Evolutionary conservation across 2,797 vertebrate genomes (phyloP).

Genomic region (Rhinella marina): DNA sequence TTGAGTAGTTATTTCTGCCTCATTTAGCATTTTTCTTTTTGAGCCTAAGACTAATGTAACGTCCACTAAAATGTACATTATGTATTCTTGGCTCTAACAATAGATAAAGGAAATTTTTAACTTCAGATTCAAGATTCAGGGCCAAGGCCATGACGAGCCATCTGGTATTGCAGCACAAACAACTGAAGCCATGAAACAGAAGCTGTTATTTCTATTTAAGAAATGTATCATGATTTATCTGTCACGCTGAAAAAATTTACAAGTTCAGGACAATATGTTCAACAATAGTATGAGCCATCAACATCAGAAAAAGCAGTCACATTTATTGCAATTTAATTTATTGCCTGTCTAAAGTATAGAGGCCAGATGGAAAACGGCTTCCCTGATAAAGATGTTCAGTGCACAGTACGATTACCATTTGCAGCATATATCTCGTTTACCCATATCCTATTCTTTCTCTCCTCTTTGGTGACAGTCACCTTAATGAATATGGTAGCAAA

Average conservation of each 20-base stretch:
- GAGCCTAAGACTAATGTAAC: not conserved
- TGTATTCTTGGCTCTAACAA: not conserved
- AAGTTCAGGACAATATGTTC: slow-evolving; percentile 40
- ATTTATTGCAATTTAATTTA: slow-evolving; percentile 6
- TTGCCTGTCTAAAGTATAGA: slow-evolving; percentile 11
- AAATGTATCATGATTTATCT: slow-evolving; percentile 44
- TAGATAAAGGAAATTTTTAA: not conserved
- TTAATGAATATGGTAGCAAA: not conserved
- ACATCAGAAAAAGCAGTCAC: not conserved
- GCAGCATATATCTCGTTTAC: not conserved
- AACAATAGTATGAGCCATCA: slow-evolving; percentile 22
- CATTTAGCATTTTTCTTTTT: not conserved
- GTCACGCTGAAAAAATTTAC: slow-evolving; percentile 13
- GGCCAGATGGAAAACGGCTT: slow-evolving; percentile 13
- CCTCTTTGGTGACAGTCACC: slow-evolving; percentile 18
- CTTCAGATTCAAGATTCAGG: not conserved
- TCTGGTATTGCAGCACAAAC: slow-evolving; percentile 32
- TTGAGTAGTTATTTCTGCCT: not conserved
- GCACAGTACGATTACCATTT: not conserved
- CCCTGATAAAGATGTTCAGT: not conserved
- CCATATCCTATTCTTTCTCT: slow-evolving; percentile 45
- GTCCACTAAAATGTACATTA: not conserved
- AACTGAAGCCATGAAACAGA: slow-evolving; percentile 36
- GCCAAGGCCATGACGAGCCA: slow-evolving; percentile 15
- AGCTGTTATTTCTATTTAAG: slow-evolving; percentile 27